A percentile compares a stretch with the other conserved stretches of the same genome.
Conservation (phyloP, 2,888 invertebrate species). For the Pachydiplax longipennis region DNA sequence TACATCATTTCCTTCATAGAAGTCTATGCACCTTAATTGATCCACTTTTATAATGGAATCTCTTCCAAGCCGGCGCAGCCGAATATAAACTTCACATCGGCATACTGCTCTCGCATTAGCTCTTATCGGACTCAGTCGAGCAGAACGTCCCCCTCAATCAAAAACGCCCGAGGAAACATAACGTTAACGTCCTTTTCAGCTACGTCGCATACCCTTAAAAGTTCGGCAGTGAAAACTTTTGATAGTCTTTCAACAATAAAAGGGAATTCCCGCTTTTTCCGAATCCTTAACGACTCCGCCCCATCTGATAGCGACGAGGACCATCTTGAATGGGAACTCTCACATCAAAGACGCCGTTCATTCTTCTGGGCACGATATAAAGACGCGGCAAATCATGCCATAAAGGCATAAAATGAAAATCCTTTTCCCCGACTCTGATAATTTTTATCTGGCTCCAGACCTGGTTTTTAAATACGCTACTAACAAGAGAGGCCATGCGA, state of each 20-base stretch:
- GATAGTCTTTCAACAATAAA: neutral
- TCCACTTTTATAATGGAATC: no score
- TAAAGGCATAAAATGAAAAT: neutral
- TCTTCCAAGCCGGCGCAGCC: no score
- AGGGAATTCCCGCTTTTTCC: neutral
- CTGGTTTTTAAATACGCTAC: neutral
- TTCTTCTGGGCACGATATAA: neutral
- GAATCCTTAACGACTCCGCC: neutral
- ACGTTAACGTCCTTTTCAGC: neutral
- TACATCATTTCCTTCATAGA: no score
- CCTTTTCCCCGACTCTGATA: neutral
- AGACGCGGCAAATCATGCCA: constrained; percentile 1
- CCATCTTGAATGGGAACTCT: neutral
- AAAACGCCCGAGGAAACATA: neutral
- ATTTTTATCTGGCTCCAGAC: neutral
- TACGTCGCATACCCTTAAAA: neutral
- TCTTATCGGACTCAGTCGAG: neutral
- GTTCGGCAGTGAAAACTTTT: neutral
- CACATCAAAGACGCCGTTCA: neutral
- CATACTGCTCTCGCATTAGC: no score
- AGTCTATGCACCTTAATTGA: no score
- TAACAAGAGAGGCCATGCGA: neutral
- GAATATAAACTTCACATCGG: no score
- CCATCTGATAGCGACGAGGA: neutral
- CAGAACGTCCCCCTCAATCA: neutral